Conservation (phyloP, 2,113 vertebrate genomes). For the Nyctibius bracteatus region DNA sequence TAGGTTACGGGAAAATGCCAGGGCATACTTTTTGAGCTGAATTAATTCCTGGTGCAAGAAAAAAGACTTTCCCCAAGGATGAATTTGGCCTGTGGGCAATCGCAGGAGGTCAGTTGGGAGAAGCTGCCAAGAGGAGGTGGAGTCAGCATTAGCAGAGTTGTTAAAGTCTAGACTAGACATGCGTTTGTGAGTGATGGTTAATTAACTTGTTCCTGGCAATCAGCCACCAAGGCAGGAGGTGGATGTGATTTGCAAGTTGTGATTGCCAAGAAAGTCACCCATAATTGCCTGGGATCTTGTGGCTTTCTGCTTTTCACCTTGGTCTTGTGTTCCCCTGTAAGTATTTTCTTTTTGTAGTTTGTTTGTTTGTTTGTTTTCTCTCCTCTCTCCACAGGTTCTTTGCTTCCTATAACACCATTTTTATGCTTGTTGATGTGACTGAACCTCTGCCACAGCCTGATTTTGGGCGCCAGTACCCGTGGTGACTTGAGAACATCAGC, state of each 20-base stretch:
- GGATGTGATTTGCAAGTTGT: slow-evolving; percentile 3
- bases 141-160: neutral
- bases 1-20: neutral
- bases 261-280: slow-evolving; percentile 14
- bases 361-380: neutral
- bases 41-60: neutral
- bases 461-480: neutral
- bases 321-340: neutral
- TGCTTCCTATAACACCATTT: neutral
- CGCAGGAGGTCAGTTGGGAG: neutral
- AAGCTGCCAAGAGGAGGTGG: slow-evolving; percentile 15
- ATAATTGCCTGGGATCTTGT: neutral
- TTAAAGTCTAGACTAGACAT: neutral
- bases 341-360: neutral
- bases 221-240: slow-evolving; percentile 10
- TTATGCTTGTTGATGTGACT: neutral
- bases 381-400: neutral
- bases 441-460: neutral
- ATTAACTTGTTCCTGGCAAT: slow-evolving; percentile 50
- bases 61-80: neutral
- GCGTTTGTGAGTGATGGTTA: slow-evolving; percentile 32
- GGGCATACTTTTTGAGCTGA: neutral
- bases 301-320: neutral
- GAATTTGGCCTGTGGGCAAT: neutral
- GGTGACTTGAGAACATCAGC: neutral